These are phyloP conservation scores for Camponotus vicinus DNA, from an alignment of 1,140 invertebrate genomes.

Conservation along the genomic window DNA sequence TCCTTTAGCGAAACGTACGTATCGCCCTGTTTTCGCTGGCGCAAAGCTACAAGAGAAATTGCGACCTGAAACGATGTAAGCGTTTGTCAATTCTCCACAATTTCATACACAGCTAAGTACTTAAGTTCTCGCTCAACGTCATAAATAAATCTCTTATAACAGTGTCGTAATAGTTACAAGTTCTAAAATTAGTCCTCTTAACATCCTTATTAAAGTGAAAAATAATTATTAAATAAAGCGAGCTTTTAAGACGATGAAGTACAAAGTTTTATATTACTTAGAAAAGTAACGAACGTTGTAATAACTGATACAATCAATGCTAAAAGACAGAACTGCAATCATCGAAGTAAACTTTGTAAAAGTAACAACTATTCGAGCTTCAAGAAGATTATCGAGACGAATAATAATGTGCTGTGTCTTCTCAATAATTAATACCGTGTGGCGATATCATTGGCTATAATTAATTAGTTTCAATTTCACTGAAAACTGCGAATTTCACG, in stretches of 20 bases:
- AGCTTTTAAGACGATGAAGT: not conserved
- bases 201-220: not conserved
- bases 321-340: not conserved
- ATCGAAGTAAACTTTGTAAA: not conserved
- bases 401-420: not conserved
- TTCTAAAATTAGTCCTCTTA: not conserved
- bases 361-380: not conserved
- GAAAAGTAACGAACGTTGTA: not conserved
- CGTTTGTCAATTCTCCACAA: not conserved
- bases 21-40: constrained; percentile 26
- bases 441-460: not conserved
- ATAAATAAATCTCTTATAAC: not conserved
- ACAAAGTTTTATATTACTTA: not conserved
- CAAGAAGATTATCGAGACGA: not conserved
- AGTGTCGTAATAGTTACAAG: not conserved
- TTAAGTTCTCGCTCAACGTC: not conserved
- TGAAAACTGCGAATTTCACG: not conserved
- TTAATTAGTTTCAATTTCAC: not conserved
- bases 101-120: not conserved
- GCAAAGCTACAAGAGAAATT: constrained; percentile 2
- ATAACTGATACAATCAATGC: not conserved
- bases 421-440: not conserved
- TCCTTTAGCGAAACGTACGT: constrained; percentile 27
- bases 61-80: not conserved
- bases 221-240: constrained; percentile 1